phyloP scores from a whole-genome alignment of 2,113 vertebrate species.

The Tychaedon coryphoeus region DNA sequence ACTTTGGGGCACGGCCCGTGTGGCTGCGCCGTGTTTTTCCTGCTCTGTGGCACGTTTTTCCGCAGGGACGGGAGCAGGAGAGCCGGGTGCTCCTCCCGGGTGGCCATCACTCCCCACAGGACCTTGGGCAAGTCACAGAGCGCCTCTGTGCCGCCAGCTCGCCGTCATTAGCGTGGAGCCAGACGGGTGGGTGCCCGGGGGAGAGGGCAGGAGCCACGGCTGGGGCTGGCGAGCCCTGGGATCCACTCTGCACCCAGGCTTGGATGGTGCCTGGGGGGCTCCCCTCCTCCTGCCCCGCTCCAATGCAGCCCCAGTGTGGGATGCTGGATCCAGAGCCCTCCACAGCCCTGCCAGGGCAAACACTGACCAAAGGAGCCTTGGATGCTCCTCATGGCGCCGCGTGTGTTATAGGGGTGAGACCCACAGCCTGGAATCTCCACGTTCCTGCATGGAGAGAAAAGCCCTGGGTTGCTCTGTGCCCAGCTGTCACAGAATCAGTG shows the following conservation, averaged over 20 bases:
- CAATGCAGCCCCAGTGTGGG: fast-evolving
- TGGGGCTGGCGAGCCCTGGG: not conserved
- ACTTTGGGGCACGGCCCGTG: fast-evolving
- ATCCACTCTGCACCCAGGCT: not conserved
- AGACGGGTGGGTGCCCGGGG: constrained; percentile 16
- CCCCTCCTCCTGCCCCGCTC: not conserved
- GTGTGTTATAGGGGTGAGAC: fast-evolving
- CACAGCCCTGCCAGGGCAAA: not conserved
- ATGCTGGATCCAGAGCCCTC: not conserved
- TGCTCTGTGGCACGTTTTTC: not conserved
- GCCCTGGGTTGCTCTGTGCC: not conserved
- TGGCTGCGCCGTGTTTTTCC: not conserved
- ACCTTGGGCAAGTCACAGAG: not conserved
- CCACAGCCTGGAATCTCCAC: not conserved
- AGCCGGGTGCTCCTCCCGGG: fast-evolving
- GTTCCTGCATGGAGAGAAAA: not conserved
- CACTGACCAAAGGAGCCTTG: not conserved
- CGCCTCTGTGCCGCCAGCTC: not conserved
- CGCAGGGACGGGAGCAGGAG: not conserved
- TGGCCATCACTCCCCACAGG: not conserved
- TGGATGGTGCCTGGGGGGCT: not conserved
- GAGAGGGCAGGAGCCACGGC: not conserved
- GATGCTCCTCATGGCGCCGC: fast-evolving
- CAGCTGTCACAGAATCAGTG: not conserved
- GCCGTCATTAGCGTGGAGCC: not conserved